These are phyloP conservation scores for Agrochola circellaris DNA, from an alignment of 2,888 invertebrate genomes.

Conservation along the genomic window DNA sequence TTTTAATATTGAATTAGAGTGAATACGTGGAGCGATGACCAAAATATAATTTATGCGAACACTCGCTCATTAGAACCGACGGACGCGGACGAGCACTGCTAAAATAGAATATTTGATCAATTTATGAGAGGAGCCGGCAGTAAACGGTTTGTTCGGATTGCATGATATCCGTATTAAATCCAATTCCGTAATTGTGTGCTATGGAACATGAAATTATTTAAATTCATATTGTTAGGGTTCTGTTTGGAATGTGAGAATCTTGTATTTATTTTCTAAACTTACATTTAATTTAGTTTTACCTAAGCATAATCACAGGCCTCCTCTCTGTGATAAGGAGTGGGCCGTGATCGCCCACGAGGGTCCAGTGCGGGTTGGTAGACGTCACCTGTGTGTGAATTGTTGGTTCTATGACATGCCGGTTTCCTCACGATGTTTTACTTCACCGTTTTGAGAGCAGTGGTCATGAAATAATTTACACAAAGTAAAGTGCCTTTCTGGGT, in stretches of 20 bases:
- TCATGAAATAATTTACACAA: too few relatives aligned
- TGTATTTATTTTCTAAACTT: not conserved
- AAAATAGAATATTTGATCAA: conserved; percentile 60
- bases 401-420: too few relatives aligned
- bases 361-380: too few relatives aligned
- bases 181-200: conserved; percentile 9
- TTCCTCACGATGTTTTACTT: too few relatives aligned
- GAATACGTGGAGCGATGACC: conserved; percentile 27
- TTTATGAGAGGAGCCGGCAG: conserved; percentile 31
- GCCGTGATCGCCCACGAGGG: too few relatives aligned
- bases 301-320: too few relatives aligned
- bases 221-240: not conserved
- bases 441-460: too few relatives aligned
- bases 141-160: conserved; percentile 24
- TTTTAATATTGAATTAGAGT: conserved; percentile 32
- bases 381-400: too few relatives aligned
- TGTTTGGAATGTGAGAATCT: not conserved
- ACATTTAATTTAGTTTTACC: not conserved
- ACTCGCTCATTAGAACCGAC: conserved; percentile 38
- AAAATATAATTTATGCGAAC: conserved; percentile 47
- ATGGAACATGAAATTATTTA: not conserved
- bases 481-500: too few relatives aligned
- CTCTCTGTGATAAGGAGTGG: too few relatives aligned
- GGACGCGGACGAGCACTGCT: not conserved
- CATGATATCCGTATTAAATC: conserved; percentile 21